Percentiles rank a stretch among this genome's conserved stretches.
Evolutionary conservation across 2,113 vertebrate genomes (phyloP).

Genomic region (Entosphenus tridentatus): DNA sequence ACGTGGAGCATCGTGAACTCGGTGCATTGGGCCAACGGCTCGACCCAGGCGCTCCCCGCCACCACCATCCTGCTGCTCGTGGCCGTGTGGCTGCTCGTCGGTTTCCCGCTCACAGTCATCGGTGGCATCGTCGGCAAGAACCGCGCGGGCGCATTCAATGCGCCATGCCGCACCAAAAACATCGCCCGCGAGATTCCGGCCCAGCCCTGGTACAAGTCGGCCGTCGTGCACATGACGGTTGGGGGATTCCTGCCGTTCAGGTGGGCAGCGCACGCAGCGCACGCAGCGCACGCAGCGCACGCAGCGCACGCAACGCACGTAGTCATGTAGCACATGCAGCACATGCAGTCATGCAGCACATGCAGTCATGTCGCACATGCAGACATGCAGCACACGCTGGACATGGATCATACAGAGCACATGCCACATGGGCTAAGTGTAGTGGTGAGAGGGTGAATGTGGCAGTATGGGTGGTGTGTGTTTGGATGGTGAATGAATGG

Average conservation of each 20-base stretch:
- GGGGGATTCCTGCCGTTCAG: conserved; percentile 78
- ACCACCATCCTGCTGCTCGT: conserved; percentile 58
- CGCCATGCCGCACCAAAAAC: conserved; percentile 65
- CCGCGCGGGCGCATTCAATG: conserved; percentile 44
- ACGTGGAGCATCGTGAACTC: conserved; percentile 76
- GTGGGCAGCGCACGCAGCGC: conserved; percentile 16
- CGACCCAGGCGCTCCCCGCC: conserved; percentile 57
- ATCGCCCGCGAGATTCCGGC: conserved; percentile 55
- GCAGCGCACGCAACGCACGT: no score
- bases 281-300: no score
- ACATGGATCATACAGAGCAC: no score
- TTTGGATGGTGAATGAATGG: no score
- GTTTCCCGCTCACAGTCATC: conserved; percentile 64
- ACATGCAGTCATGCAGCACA: no score
- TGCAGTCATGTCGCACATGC: no score
- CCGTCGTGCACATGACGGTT: conserved; percentile 57
- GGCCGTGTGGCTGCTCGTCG: conserved; percentile 53
- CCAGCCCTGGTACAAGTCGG: conserved; percentile 70
- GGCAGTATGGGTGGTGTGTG: no score
- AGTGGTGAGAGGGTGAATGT: no score
- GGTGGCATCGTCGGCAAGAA: conserved; percentile 73
- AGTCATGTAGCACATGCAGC: no score
- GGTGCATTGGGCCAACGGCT: conserved; percentile 63
- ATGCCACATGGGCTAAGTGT: no score
- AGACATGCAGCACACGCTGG: no score